A percentile compares a stretch with the other conserved stretches of the same genome.
Conservation (phyloP, 2,888 invertebrate genomes). For the Drosophila emarginata region DNA sequence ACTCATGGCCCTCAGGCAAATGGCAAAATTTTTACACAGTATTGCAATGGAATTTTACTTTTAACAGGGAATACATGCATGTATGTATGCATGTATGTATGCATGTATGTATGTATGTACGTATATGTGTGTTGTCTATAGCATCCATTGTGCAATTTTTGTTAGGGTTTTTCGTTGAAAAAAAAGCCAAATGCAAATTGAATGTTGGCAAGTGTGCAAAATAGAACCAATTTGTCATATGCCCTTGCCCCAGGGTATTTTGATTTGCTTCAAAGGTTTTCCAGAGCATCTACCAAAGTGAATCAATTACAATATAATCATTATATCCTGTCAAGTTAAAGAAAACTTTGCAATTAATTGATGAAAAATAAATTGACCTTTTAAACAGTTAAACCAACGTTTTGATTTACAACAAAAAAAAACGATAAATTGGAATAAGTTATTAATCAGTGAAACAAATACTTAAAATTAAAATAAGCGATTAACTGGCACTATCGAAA, state of each 20-base stretch:
- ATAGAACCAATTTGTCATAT: slow-evolving; percentile 35
- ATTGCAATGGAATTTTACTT: slow-evolving; percentile 57
- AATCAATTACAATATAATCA: neutral
- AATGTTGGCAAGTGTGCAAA: slow-evolving; percentile 70
- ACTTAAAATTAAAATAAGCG: no score
- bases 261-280: neutral
- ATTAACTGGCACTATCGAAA: no score
- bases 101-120: no score
- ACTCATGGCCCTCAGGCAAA: slow-evolving; percentile 6
- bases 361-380: no score
- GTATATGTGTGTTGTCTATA: neutral
- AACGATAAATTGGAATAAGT: no score
- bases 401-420: no score
- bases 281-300: neutral
- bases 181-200: slow-evolving; percentile 66
- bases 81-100: neutral
- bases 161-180: slow-evolving; percentile 9
- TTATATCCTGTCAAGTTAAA: no score
- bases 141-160: slow-evolving; percentile 33
- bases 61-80: slow-evolving; percentile 34
- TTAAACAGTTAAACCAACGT: no score
- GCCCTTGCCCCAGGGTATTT: slow-evolving; percentile 1
- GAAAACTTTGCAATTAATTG: no score
- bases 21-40: slow-evolving; percentile 50
- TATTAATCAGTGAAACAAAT: no score